These are phyloP conservation scores for Morone chrysops DNA, from an alignment of 2,113 vertebrate species.

Conservation along the genomic window DNA sequence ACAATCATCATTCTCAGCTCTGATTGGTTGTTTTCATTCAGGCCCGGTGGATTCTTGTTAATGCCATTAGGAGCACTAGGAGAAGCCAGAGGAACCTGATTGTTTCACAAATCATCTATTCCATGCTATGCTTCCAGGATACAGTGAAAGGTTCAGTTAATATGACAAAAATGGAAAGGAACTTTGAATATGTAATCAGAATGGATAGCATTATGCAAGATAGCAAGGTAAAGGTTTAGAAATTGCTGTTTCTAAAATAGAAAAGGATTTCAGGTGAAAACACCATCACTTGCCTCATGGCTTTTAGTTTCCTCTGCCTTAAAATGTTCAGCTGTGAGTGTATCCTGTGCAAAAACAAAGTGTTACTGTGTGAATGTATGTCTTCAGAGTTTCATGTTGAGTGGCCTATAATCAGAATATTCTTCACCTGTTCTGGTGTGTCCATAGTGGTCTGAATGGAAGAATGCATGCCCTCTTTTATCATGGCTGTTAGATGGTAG, in stretches of 20 bases:
- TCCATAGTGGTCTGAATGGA: constrained; percentile 81
- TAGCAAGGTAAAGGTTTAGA: not conserved
- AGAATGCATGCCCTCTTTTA: constrained; percentile 85
- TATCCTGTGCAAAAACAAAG: constrained; percentile 53
- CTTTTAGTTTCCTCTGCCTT: constrained; percentile 69
- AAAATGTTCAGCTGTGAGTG: constrained; percentile 70
- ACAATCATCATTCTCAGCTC: no score
- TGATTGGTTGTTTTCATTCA: no score
- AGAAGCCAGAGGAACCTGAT: no score
- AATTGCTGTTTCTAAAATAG: not conserved
- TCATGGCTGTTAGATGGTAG: constrained; percentile 82
- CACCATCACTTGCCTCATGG: constrained; percentile 61
- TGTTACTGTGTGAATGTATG: not conserved
- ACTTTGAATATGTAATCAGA: not conserved
- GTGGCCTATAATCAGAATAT: not conserved
- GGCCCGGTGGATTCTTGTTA: no score
- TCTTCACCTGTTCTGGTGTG: constrained; percentile 71
- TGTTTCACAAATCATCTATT: no score
- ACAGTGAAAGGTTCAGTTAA: no score
- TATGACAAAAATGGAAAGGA: not conserved
- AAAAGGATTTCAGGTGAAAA: not conserved
- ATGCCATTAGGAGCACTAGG: no score
- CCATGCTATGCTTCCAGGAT: no score
- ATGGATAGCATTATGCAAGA: not conserved
- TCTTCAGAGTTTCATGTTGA: not conserved